Evolutionary conservation across 2,797 vertebrate species (phyloP).

Genomic region (Amblyopsis hoosieri): DNA sequence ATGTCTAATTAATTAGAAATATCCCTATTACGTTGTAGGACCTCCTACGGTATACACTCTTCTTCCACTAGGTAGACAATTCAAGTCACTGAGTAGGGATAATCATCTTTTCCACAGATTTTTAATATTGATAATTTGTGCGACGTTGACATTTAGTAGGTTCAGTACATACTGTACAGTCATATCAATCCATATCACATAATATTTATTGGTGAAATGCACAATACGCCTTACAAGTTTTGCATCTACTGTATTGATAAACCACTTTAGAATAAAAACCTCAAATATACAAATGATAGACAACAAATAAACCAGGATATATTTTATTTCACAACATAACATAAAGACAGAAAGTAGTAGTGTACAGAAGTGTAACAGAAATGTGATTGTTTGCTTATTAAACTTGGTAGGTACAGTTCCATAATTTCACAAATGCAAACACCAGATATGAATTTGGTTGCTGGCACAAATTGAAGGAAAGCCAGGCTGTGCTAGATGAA

Average conservation of each 20-base stretch:
- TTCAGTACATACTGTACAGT: too few species aligned
- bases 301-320: constrained; percentile 62
- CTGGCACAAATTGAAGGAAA: constrained; percentile 5
- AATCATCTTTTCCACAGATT: background rate
- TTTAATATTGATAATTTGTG: too few species aligned
- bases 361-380: constrained; percentile 48
- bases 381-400: constrained; percentile 38
- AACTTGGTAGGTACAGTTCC: constrained; percentile 40
- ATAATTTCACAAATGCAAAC: constrained; percentile 22
- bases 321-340: constrained; percentile 68
- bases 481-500: constrained; percentile 5
- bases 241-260: constrained; percentile 42
- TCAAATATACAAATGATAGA: constrained; percentile 58
- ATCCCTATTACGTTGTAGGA: background rate
- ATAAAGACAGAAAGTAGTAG: constrained; percentile 31
- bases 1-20: constrained; percentile 1
- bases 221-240: too few species aligned
- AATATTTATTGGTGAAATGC: too few species aligned
- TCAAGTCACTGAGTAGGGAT: background rate
- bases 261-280: constrained; percentile 13
- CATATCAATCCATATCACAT: background rate
- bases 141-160: too few species aligned
- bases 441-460: constrained; percentile 2
- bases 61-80: background rate
- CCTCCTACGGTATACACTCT: constrained; percentile 3